Conservation (phyloP, 2,797 vertebrate species). For the Smutsia gigantea region DNA sequence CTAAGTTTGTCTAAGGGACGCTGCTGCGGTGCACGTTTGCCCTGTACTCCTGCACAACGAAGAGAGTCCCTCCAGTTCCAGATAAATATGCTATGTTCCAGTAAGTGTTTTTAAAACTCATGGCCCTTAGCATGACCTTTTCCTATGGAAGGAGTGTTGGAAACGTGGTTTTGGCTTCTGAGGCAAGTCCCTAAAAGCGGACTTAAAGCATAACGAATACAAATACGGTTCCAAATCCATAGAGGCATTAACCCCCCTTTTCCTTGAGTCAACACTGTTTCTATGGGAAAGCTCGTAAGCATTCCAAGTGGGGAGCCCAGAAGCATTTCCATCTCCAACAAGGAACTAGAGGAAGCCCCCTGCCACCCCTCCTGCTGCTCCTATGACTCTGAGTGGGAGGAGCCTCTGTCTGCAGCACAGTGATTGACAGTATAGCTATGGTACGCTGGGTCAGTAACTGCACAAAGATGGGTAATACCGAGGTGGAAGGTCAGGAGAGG, state of each 20-base stretch:
- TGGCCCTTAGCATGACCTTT: conserved; percentile 37
- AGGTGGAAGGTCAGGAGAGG: not conserved
- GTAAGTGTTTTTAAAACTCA: not conserved
- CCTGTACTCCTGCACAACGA: not conserved
- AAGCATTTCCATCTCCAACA: not conserved
- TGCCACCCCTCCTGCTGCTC: not conserved
- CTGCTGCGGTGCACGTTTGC: too few relatives aligned
- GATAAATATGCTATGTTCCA: not conserved
- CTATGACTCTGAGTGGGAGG: not conserved
- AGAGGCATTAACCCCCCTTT: not conserved
- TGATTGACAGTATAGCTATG: fast-evolving
- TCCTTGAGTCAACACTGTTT: not conserved
- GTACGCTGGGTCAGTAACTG: not conserved
- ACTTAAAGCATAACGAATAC: not conserved
- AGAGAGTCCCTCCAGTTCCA: not conserved
- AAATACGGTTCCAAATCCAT: not conserved
- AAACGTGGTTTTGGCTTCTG: conserved; percentile 14
- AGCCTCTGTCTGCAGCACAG: fast-evolving
- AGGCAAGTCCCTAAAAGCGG: conserved; percentile 19
- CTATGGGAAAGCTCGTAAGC: not conserved
- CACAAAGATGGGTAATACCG: fast-evolving
- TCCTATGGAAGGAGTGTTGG: not conserved
- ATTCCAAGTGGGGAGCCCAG: not conserved
- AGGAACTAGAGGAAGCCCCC: not conserved
- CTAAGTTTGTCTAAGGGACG: not conserved